Conservation (phyloP, 2,113 vertebrate species). For the Bettongia penicillata region DNA sequence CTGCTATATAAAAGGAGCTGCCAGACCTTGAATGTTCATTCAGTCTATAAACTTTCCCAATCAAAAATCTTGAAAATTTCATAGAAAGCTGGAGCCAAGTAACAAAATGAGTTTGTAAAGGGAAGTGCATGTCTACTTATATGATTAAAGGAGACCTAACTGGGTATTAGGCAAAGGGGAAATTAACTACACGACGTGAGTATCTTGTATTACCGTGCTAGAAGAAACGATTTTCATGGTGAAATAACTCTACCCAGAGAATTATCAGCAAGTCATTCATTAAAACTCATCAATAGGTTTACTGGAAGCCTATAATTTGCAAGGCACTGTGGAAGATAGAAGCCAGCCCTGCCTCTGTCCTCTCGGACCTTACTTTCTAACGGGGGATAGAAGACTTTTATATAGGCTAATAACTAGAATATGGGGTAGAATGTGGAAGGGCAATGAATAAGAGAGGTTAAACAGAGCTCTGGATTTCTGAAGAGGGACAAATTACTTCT, state of each 20-base stretch:
- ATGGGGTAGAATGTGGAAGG: background rate
- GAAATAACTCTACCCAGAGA: conserved; percentile 54
- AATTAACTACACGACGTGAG: background rate
- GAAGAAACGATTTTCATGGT: conserved; percentile 60
- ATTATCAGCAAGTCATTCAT: conserved; percentile 34
- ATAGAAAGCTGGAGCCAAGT: background rate
- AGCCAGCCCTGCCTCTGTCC: background rate
- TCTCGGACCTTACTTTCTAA: background rate
- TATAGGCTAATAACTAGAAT: background rate
- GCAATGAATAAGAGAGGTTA: background rate
- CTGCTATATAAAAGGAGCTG: background rate
- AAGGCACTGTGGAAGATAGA: background rate
- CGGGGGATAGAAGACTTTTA: background rate
- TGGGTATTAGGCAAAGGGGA: background rate
- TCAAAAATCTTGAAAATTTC: background rate
- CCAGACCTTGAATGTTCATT: background rate
- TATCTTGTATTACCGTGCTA: conserved; percentile 33
- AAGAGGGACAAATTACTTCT: background rate
- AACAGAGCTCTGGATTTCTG: background rate
- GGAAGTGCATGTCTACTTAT: background rate
- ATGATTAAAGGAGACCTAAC: background rate
- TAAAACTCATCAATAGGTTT: background rate
- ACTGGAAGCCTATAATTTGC: background rate
- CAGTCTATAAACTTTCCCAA: background rate
- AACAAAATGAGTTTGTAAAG: background rate